phyloP scores from a whole-genome alignment of 1,140 invertebrate species.

The Neocloeon triangulifer region DNA sequence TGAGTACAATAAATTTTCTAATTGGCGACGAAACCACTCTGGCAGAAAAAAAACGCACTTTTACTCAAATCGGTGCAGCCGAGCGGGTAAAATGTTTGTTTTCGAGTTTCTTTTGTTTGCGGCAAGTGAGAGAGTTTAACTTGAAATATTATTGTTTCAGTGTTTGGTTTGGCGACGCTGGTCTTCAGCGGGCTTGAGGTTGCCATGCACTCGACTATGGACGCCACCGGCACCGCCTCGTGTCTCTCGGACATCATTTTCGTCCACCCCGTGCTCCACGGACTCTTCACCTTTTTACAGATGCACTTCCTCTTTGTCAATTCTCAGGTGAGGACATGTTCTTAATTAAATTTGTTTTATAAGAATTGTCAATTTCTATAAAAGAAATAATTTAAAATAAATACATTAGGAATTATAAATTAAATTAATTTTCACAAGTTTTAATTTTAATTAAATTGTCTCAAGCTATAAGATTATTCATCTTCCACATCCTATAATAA shows the following conservation, averaged over 20 bases:
- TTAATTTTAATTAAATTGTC: too few relatives aligned
- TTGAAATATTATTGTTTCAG: conserved; percentile 16
- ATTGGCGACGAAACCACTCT: background rate
- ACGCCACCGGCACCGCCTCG: conserved; percentile 18
- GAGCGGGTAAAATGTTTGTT: too few relatives aligned
- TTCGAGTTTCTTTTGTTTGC: too few relatives aligned
- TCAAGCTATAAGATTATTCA: too few relatives aligned
- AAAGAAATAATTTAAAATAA: too few relatives aligned
- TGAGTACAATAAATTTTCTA: conserved; percentile 15
- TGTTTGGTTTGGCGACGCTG: conserved; percentile 38
- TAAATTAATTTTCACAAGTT: too few relatives aligned
- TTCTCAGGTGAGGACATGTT: conserved; percentile 36
- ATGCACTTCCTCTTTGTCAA: conserved; percentile 48
- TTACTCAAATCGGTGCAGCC: background rate
- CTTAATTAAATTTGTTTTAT: too few relatives aligned
- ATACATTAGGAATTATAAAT: too few relatives aligned
- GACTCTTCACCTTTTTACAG: conserved; percentile 43
- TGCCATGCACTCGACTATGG: conserved; percentile 35
- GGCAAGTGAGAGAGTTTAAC: too few relatives aligned
- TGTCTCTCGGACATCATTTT: conserved; percentile 32
- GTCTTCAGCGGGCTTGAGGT: conserved; percentile 40
- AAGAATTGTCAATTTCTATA: too few relatives aligned
- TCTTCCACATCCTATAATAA: too few relatives aligned
- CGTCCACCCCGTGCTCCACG: conserved; percentile 36
- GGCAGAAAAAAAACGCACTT: background rate